Conservation (phyloP, 2,888 invertebrate species). For the Pecten maximus region DNA sequence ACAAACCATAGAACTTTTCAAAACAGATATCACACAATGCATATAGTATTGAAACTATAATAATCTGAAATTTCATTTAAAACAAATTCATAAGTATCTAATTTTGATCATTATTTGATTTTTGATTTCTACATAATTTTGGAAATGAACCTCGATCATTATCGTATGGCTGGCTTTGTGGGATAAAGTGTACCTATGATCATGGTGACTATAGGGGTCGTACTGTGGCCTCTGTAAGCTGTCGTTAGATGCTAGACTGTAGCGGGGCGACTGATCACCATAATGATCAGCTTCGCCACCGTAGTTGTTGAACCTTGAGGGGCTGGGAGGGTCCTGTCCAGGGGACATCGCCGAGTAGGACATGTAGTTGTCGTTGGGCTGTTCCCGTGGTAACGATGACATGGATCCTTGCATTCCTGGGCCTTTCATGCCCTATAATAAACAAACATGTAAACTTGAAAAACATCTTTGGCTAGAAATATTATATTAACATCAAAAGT, state of each 20-base stretch:
- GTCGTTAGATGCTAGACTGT: conserved; percentile 57
- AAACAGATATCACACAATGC: background rate
- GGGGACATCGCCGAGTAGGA: conserved; percentile 63
- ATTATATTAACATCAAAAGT: background rate
- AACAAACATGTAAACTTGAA: background rate
- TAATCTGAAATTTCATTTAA: background rate
- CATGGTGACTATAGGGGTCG: conserved; percentile 51
- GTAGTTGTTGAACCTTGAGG: conserved; percentile 70
- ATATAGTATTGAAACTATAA: background rate
- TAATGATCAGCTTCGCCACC: conserved; percentile 60
- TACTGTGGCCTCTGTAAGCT: conserved; percentile 51
- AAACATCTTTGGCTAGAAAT: background rate
- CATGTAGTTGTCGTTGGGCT: conserved; percentile 68
- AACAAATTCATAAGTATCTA: background rate
- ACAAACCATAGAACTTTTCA: background rate
- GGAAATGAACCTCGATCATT: background rate
- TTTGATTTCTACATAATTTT: background rate
- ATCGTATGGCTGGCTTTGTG: background rate
- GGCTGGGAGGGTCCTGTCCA: conserved; percentile 62
- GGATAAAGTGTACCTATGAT: conserved; percentile 50
- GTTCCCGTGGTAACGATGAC: conserved; percentile 52
- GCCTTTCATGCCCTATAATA: conserved; percentile 37
- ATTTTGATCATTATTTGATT: background rate
- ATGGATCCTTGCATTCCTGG: conserved; percentile 54
- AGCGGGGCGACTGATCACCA: conserved; percentile 60